Evolutionary conservation across 2,888 invertebrate species (phyloP), one percentile per base, ranked within the genome.

Genomic region (Parnassius smintheus): DNA sequence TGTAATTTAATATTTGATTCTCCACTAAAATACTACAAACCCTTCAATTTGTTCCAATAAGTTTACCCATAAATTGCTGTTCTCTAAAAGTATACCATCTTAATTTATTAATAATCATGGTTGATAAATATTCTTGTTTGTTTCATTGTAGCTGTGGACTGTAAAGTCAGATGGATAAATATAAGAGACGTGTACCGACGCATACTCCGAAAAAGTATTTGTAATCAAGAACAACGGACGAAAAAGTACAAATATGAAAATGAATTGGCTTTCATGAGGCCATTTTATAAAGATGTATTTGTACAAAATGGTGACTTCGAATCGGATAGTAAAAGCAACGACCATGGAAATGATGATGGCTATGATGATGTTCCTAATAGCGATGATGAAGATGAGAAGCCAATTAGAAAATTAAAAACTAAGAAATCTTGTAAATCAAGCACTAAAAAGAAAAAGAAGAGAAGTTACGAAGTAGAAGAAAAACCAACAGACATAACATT

Each of bases 141-240:
- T 56, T 42, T 45, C 9, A 50, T 70, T 72, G n/a, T 74, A 91
- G 91, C 88, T 48, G 78, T 78, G 0, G 88, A 86, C 57, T 91
- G 91, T 67, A 91, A 91, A 80, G 75, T 85, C 1, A 75, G 91
- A 68, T 91, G 91, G 91, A 83, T 91, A 49, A 88, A 91, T 65
- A 91, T 91, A 70, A 76, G 91, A 64, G 91, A 91, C 48, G 91
- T 90, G 0, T 83, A 90, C 67, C 74, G 91, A 52, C 70, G 91
- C 9, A 87, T 88, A 45, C 67, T 90, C 46, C 80, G 81, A 42
- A 85, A 85, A 65, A 77, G 72, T 61, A 42, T 77, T 4, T 58
- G 61, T n/a, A 75, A 68, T 22, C 72, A 73, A 0, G 70, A 70
- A 1, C 67, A 69, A 9, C 75, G 75, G 0, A 73, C 75, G 0